Base-by-base conservation (phyloP, 2,888 invertebrate genomes). In the Ariolimax columbianus region DNA sequence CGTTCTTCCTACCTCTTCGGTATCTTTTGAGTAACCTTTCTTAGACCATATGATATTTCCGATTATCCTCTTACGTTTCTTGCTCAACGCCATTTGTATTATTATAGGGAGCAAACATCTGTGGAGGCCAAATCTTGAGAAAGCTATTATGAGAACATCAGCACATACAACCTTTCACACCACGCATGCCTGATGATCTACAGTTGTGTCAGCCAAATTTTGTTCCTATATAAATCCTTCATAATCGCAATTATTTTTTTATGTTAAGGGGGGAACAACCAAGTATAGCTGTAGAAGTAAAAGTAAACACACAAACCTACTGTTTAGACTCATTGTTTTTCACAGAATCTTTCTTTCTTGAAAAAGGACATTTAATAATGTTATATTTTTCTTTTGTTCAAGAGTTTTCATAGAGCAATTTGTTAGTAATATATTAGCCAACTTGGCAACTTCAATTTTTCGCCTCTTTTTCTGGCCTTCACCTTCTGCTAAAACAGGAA, bases 11-110 rank as follows among this genome's bases (percentile, higher is more conserved):
- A 87, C 87, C 85, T 86, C 85, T 81, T 83, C 84, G 9, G 84
- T 83, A 80, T 89, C 88, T 77, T 89, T 88, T 26, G 75, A 55
- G 33, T 86, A 82, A 47, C 85, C 86, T 79, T 86, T 89, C 55
- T 88, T 89, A 23, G 89, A 89, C 89, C 89, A 89, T 23, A 89
- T 85, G 30, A 89, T 89, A 83, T 84, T 89, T 47, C 89, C 89
- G 30, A 89, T 87, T 51, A 88, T 84, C 78, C 89, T 84, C 82
- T 89, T 89, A 63, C 88, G 77, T 70, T 88, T 89, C 82, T 88
- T 88, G 30, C 88, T 88, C 70, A 89, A 77, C 87, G 88, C 88
- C 73, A 79, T 59, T 59, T 78, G 26, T 66, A 14, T 63, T 3
- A n/a, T n/a, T 63, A n/a, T n/a, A n/a, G n/a, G n/a, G 4, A 4